Percentiles rank a stretch among this genome's conserved stretches.
These are phyloP conservation scores for Halichondria panicea DNA, from an alignment of 37 sponge, comb jelly and placozoan species.

Conservation along the genomic window DNA sequence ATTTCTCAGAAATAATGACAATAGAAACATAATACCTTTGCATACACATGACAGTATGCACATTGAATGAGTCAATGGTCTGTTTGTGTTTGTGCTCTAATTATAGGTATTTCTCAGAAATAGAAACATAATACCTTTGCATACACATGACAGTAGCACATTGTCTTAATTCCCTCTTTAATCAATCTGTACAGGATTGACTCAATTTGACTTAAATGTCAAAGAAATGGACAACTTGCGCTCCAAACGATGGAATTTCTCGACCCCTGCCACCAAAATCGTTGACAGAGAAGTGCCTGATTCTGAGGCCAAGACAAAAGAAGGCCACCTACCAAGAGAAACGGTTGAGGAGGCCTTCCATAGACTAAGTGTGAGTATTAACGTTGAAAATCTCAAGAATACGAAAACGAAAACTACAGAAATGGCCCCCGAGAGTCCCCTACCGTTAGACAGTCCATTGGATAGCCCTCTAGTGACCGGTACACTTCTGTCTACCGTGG, in stretches of 20 bases:
- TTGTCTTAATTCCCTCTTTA: background rate
- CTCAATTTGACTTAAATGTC: conserved; percentile 68
- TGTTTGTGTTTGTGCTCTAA: too few relatives aligned
- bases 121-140: too few relatives aligned
- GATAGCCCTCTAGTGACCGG: background rate
- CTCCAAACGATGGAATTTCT: conserved; percentile 18
- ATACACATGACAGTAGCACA: too few relatives aligned
- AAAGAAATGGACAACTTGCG: conserved; percentile 31
- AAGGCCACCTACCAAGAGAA: background rate
- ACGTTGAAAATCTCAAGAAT: background rate
- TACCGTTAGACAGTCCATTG: conserved; percentile 15
- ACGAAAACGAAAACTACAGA: background rate
- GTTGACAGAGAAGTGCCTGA: background rate
- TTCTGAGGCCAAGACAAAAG: background rate
- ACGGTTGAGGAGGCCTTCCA: conserved; percentile 6
- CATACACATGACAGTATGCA: too few relatives aligned
- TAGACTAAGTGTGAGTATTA: background rate
- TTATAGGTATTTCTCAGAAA: too few relatives aligned
- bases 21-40: too few relatives aligned
- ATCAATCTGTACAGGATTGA: conserved; percentile 46
- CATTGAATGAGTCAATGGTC: too few relatives aligned
- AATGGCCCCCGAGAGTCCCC: conserved; percentile 7
- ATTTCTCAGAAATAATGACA: too few relatives aligned
- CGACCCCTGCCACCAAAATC: conserved; percentile 34
- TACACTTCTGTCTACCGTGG: too few relatives aligned